Conservation (phyloP, 2,113 vertebrate genomes). For the Hemibagrus wyckioides region DNA sequence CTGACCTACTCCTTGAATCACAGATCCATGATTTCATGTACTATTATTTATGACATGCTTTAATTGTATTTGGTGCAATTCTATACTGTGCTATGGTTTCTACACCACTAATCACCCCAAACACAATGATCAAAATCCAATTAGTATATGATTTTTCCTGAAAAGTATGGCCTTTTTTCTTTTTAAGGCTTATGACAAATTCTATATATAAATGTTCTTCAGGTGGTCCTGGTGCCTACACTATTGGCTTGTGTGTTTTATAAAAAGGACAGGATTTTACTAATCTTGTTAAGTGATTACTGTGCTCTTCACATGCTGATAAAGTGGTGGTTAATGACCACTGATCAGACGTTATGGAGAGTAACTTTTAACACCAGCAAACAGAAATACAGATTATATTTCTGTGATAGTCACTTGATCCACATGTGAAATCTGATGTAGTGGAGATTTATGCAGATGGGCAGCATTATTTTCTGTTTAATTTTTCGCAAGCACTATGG, state of each 20-base stretch:
- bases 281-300: conserved; percentile 78
- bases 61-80: neutral
- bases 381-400: neutral
- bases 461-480: neutral
- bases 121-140: neutral
- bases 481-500: neutral
- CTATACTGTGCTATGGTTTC: neutral
- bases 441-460: neutral
- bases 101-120: neutral
- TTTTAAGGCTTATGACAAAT: neutral
- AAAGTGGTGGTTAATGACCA: conserved; percentile 6
- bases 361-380: neutral
- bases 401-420: neutral
- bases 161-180: neutral
- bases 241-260: conserved; percentile 57
- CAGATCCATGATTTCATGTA: neutral
- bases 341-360: neutral
- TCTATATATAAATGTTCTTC: neutral
- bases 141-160: neutral
- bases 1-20: no score
- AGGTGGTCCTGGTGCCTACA: conserved; percentile 15
- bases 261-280: conserved; percentile 74
- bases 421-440: neutral
- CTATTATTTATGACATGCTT: neutral
- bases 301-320: conserved; percentile 62